Evolutionary conservation across 2,113 vertebrate species (phyloP), one percentile per base, ranked within the genome.

Genomic region (Pipa parva): DNA sequence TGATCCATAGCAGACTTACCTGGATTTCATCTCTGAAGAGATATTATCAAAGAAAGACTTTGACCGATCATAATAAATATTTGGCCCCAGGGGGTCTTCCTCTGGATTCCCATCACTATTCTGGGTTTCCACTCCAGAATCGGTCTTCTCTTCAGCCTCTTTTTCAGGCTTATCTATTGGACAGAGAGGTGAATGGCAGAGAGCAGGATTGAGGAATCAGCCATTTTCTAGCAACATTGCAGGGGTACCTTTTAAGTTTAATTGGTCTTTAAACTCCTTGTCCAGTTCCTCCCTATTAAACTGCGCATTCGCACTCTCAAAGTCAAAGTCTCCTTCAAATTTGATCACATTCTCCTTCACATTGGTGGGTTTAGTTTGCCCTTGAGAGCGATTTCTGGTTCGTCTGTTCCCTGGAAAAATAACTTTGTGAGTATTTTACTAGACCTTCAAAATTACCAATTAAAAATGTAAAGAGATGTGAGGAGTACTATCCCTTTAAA

Each of bases 41-140:
- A 99, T 92, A 74, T 97, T 98, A 80, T 99, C 96, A 62, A 95
- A 99, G 83, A 99, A 99, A 2, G 91, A 95, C 80, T 98, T 99
- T 58, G 94, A 86, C 73, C 92, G 98, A 81, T 99, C 87, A 3
- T 99, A 99, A 72, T 94, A 97, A 77, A 88, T 94, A 71, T 94
- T 96, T 27, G 94, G 91, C 20, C 92, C 94, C 61, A 92, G 80
- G 2, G 75, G 80, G 45, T 87, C 84, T 17, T 92, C 86, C 24
- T 91, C 87, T n/a, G 78, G 54, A 0, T 76, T 83, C 0, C 73
- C 68, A 15, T 83, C 89, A 1, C 78, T 80, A 48, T 75, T 85
- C 59, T 77, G 86, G 24, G 83, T 77, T 73, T 92, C 87, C 24
- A 90, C 83, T 0, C 86, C 81, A 8, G 87, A 78, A 42, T 91